Percentiles rank a stretch among this genome's conserved stretches.
Conservation (phyloP, 2,113 vertebrate genomes). For the Carollia perspicillata region DNA sequence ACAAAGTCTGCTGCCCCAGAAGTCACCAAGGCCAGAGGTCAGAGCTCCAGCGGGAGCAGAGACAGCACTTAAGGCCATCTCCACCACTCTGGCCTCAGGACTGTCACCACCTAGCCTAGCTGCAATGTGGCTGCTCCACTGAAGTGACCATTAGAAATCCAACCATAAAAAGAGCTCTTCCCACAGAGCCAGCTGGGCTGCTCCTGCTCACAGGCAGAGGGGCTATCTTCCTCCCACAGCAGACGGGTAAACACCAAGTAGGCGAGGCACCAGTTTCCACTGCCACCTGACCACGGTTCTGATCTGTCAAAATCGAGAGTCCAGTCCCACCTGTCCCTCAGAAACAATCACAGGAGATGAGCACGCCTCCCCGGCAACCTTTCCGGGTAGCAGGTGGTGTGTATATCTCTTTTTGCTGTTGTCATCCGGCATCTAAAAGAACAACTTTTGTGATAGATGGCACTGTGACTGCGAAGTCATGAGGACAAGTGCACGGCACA, state of each 20-base stretch:
- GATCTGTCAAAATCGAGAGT: background rate
- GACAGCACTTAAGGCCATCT: background rate
- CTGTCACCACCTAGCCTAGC: background rate
- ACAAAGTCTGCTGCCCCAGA: background rate
- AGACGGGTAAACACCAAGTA: background rate
- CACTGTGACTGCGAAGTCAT: background rate
- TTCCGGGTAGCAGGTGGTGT: background rate
- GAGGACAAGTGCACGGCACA: background rate
- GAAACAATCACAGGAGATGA: background rate
- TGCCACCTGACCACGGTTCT: background rate
- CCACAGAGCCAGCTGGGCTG: background rate
- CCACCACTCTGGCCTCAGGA: background rate
- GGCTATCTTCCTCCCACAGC: background rate
- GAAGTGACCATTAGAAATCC: background rate
- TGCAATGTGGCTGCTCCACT: background rate
- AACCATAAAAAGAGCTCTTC: background rate
- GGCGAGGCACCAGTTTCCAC: background rate
- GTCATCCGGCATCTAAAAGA: background rate
- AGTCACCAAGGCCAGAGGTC: conserved; percentile 52
- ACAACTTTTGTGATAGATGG: background rate
- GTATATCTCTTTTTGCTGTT: background rate
- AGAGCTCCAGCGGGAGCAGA: background rate
- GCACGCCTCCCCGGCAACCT: background rate
- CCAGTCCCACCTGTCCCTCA: background rate
- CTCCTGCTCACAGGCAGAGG: background rate